Evolutionary conservation across 2,113 vertebrate species (phyloP).

Genomic region (Eurypyga helias): DNA sequence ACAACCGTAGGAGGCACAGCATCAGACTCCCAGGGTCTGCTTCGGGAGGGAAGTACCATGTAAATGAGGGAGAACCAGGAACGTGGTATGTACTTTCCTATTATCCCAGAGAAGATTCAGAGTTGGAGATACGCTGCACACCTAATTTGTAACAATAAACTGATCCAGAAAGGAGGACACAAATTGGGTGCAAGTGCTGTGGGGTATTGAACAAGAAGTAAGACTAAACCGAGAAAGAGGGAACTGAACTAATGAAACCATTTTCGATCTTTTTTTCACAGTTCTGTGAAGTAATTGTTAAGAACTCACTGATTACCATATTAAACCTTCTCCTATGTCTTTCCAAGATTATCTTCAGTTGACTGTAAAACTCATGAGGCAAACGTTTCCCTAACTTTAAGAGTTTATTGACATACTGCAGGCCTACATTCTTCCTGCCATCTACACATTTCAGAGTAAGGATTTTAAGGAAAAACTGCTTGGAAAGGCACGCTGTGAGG

Average conservation of each 20-base stretch:
- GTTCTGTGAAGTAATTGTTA: neutral
- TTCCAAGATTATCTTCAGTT: neutral
- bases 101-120: neutral
- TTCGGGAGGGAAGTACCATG: neutral
- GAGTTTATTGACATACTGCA: neutral
- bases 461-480: neutral
- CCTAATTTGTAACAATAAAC: neutral
- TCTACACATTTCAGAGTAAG: neutral
- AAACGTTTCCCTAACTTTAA: neutral
- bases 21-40: neutral
- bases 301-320: neutral
- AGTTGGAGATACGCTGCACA: neutral
- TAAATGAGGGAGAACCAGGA: neutral
- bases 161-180: neutral
- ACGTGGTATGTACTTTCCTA: neutral
- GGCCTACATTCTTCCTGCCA: neutral
- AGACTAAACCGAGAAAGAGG: neutral
- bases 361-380: neutral
- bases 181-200: neutral
- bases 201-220: rapidly evolving
- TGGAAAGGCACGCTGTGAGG: neutral
- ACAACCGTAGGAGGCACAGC: rapidly evolving
- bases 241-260: neutral
- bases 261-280: neutral
- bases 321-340: neutral